These are phyloP conservation scores for Accipiter cooperii DNA, from an alignment of 2,113 vertebrate genomes.

Conservation along the genomic window DNA sequence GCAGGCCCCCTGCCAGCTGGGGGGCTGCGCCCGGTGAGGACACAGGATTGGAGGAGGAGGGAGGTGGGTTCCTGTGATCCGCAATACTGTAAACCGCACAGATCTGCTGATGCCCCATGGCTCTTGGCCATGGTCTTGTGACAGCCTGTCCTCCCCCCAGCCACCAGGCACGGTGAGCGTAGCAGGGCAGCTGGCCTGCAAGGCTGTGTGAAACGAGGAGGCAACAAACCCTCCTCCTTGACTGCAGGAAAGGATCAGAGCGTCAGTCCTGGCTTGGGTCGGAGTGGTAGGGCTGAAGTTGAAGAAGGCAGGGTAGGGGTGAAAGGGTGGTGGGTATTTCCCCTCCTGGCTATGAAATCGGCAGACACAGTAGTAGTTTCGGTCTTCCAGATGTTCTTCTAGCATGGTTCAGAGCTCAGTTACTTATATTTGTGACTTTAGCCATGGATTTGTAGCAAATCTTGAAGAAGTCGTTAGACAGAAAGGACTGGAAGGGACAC, in stretches of 20 bases:
- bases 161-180: accelerated
- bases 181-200: background rate
- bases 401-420: background rate
- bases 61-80: background rate
- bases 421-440: background rate
- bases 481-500: background rate
- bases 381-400: background rate
- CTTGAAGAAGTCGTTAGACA: background rate
- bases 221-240: background rate
- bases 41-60: slow-evolving; percentile 42
- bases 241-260: background rate
- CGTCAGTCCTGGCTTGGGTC: background rate
- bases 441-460: background rate
- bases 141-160: background rate
- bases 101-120: background rate
- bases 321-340: background rate
- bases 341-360: background rate
- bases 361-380: accelerated
- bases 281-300: background rate
- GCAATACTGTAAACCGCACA: background rate
- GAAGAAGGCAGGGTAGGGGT: background rate
- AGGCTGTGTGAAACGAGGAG: background rate
- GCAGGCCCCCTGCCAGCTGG: background rate
- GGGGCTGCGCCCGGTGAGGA: background rate
- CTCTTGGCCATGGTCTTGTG: background rate